phyloP scores from a whole-genome alignment of 2,113 vertebrate genomes.

The Myxocyprinus asiaticus region DNA sequence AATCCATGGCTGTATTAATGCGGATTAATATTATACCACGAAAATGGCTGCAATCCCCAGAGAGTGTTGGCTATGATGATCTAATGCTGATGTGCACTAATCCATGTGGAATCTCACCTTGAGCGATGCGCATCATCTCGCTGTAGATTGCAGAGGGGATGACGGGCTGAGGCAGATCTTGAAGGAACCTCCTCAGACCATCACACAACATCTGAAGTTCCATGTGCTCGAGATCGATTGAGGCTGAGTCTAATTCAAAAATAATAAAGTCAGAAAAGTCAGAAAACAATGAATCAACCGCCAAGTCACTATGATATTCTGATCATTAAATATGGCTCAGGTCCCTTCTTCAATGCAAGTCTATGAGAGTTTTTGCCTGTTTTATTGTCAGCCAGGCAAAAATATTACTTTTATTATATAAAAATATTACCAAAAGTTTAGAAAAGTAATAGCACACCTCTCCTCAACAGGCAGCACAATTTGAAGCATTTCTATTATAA shows the following conservation, averaged over 20 bases:
- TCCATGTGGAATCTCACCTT: slow-evolving; percentile 76
- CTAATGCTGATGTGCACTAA: not conserved
- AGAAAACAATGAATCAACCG: not conserved
- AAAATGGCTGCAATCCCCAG: not conserved
- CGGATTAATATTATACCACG: not conserved
- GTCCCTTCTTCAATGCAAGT: too few species aligned
- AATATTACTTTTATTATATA: too few species aligned
- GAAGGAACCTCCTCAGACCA: slow-evolving; percentile 86
- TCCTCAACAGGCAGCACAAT: too few species aligned
- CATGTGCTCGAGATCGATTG: slow-evolving; percentile 82
- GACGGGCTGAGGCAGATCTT: slow-evolving; percentile 94
- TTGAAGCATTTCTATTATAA: too few species aligned
- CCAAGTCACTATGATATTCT: too few species aligned
- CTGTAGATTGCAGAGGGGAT: slow-evolving; percentile 81
- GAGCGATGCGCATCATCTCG: slow-evolving; percentile 85
- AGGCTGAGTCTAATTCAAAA: slow-evolving; percentile 74
- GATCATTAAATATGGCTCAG: too few species aligned
- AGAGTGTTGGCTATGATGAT: not conserved
- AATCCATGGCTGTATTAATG: too few species aligned
- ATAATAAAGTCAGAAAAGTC: slow-evolving; percentile 2
- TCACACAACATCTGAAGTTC: slow-evolving; percentile 87
- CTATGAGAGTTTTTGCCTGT: too few species aligned
- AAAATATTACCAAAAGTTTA: too few species aligned
- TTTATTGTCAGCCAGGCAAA: too few species aligned
- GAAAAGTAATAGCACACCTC: too few species aligned